Evolutionary conservation across 1,140 invertebrate species (phyloP).

Genomic region (Cydia strobilella): DNA sequence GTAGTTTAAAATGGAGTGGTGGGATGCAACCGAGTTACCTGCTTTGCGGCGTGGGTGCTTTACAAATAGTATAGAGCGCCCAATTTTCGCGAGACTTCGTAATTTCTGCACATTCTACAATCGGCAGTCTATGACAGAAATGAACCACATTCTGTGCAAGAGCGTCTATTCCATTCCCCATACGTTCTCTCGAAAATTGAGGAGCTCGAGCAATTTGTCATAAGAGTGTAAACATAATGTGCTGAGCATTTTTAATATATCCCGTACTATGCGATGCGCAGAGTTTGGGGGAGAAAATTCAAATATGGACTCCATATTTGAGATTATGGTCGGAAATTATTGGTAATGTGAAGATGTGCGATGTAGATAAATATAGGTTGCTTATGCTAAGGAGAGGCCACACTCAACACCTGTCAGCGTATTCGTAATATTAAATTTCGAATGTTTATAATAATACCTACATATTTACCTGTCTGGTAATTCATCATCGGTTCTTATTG

Average conservation of each 20-base stretch:
- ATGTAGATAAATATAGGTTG: no score
- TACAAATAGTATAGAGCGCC: no score
- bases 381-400: no score
- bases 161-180: conserved; percentile 9
- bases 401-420: no score
- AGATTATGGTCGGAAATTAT: background rate
- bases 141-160: conserved; percentile 4
- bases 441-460: no score
- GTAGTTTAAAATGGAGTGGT: no score
- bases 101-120: background rate
- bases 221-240: conserved; percentile 28
- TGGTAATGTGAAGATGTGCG: background rate
- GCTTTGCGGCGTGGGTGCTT: no score
- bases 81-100: no score
- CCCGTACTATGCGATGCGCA: background rate
- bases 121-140: background rate
- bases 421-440: no score
- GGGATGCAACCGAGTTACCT: no score
- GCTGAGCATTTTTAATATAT: conserved; percentile 15
- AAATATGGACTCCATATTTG: conserved; percentile 15
- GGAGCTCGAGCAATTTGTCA: conserved; percentile 25
- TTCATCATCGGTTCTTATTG: no score
- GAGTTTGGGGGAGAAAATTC: conserved; percentile 20
- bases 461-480: no score
- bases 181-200: conserved; percentile 28